Evolutionary conservation across 2,888 invertebrate species (phyloP).

Genomic region (Idaea aversata): DNA sequence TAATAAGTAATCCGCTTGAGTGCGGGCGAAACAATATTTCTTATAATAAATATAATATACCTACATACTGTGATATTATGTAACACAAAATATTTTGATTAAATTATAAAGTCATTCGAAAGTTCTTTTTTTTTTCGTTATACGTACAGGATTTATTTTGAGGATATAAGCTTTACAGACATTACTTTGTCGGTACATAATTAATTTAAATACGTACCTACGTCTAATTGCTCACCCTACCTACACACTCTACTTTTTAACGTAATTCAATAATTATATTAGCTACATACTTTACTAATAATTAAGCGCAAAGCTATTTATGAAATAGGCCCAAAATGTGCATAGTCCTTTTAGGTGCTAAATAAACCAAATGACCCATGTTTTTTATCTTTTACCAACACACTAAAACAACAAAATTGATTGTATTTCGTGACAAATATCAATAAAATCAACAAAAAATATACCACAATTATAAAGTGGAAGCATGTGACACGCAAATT

Average conservation of each 20-base stretch:
- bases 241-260: not conserved
- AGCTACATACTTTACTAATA: not conserved
- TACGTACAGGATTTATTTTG: too few species aligned
- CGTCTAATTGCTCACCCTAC: too few species aligned
- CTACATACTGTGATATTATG: not conserved
- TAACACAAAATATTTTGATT: conserved; percentile 1
- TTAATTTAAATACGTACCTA: too few species aligned
- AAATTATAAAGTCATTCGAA: not conserved
- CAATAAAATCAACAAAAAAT: not conserved
- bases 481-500: not conserved
- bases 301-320: not conserved
- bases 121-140: too few species aligned
- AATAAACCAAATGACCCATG: not conserved
- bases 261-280: conserved; percentile 1
- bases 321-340: not conserved
- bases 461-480: not conserved
- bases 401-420: not conserved
- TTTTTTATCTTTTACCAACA: not conserved
- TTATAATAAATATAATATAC: conserved; percentile 2
- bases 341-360: not conserved
- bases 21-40: conserved; percentile 35
- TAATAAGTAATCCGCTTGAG: conserved; percentile 29
- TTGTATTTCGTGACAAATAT: not conserved
- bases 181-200: too few species aligned
- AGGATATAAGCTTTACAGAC: too few species aligned